Conservation (phyloP, 2,888 invertebrate species). For the Tenodera sinensis region DNA sequence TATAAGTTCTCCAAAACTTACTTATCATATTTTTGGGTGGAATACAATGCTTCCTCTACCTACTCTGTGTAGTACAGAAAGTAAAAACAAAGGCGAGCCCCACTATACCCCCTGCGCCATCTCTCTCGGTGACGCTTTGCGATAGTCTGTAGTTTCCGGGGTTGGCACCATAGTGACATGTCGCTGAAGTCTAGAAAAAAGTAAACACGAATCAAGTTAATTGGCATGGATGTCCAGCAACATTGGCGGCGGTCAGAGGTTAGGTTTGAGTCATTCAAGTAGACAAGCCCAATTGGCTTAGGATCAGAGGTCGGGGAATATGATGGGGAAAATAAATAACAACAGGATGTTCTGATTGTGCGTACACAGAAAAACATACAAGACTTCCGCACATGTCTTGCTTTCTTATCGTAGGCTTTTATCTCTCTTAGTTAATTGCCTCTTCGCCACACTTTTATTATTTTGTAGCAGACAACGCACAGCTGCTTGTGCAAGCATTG, state of each 20-base stretch:
- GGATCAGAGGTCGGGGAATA: neutral
- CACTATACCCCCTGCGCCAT: too few species aligned
- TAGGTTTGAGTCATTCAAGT: neutral
- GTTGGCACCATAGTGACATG: neutral
- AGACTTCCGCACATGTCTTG: too few species aligned
- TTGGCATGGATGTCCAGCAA: neutral
- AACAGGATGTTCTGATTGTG: neutral
- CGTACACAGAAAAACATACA: neutral
- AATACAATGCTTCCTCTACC: too few species aligned
- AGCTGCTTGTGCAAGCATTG: neutral
- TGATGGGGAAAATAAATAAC: neutral
- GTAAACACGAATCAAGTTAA: neutral
- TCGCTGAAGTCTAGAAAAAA: neutral
- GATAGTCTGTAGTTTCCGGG: neutral
- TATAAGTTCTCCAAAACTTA: too few species aligned
- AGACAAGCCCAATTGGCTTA: neutral
- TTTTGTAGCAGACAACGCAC: neutral
- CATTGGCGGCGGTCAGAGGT: neutral
- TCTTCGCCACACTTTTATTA: neutral
- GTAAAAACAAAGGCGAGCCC: too few species aligned
- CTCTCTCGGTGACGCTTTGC: too few species aligned
- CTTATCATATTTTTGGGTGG: too few species aligned
- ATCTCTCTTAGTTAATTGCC: neutral
- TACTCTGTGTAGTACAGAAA: too few species aligned
- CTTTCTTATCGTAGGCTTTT: neutral